Conservation (phyloP, 2,888 invertebrate species). For the Dromius quadrimaculatus region DNA sequence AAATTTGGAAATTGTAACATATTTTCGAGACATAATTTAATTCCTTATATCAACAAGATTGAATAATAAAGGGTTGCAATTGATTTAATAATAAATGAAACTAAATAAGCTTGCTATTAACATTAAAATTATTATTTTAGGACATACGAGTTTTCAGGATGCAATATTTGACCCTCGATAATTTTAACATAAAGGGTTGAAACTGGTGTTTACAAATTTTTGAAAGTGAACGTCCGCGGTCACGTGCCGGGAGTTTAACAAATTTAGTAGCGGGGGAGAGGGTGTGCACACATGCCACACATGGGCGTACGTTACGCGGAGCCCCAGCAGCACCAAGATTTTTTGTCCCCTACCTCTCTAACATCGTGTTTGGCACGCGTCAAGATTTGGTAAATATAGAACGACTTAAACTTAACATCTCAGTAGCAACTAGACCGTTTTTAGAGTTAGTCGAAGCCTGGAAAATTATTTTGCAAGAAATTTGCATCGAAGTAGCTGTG, state of each 20-base stretch:
- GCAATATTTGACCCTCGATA: no score
- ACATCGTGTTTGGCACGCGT: slow-evolving; percentile 65
- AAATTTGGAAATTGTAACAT: no score
- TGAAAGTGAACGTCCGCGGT: slow-evolving; percentile 31
- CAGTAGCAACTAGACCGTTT: slow-evolving; percentile 25
- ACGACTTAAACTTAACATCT: slow-evolving; percentile 57
- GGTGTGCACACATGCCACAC: slow-evolving; percentile 1
- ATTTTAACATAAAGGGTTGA: no score
- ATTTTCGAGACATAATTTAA: no score
- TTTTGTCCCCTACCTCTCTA: slow-evolving; percentile 61
- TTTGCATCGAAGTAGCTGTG: slow-evolving; percentile 10
- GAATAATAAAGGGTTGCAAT: no score
- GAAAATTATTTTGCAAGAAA: not conserved
- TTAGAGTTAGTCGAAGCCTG: not conserved
- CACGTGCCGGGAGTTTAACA: slow-evolving; percentile 10
- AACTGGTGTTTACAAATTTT: slow-evolving; percentile 24
- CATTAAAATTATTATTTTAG: no score
- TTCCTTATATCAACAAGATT: no score
- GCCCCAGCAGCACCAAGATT: not conserved
- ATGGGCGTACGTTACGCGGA: slow-evolving; percentile 5
- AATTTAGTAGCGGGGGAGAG: not conserved
- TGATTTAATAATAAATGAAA: no score
- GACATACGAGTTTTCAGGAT: no score
- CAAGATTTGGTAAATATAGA: slow-evolving; percentile 67
- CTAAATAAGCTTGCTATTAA: no score